phyloP scores from a whole-genome alignment of 2,113 vertebrate genomes.

The Colistium nudipinnis region DNA sequence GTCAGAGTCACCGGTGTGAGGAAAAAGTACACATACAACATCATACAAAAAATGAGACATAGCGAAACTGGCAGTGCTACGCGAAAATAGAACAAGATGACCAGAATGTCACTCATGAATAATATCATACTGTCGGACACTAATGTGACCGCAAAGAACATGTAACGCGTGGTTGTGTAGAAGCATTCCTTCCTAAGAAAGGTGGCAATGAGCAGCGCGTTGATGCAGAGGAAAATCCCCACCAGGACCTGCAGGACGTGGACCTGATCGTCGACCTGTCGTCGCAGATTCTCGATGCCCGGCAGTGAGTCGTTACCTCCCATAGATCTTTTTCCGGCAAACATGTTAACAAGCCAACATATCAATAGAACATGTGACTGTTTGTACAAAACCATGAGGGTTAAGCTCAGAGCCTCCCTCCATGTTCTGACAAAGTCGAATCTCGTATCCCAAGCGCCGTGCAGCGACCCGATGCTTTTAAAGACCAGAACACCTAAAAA shows the following conservation, averaged over 20 bases:
- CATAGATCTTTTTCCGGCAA: too few species aligned
- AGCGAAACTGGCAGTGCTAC: slow-evolving; percentile 32
- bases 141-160: slow-evolving; percentile 64
- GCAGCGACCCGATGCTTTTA: too few species aligned
- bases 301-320: too few species aligned
- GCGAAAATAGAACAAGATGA: background rate
- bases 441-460: too few species aligned
- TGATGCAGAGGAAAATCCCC: slow-evolving; percentile 45
- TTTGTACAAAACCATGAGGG: too few species aligned
- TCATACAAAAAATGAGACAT: slow-evolving; percentile 23
- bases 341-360: too few species aligned
- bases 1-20: slow-evolving; percentile 57
- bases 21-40: background rate
- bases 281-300: too few species aligned
- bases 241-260: slow-evolving; percentile 39
- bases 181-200: slow-evolving; percentile 64
- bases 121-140: slow-evolving; percentile 53
- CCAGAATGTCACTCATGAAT: background rate
- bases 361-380: too few species aligned
- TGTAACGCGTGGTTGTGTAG: slow-evolving; percentile 60
- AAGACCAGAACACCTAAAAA: too few species aligned
- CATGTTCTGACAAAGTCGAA: too few species aligned
- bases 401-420: too few species aligned
- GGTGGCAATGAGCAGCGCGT: slow-evolving; percentile 37
- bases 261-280: background rate